phyloP scores from a whole-genome alignment of 2,113 vertebrate genomes.

The Sarotherodon lohbergeri region DNA sequence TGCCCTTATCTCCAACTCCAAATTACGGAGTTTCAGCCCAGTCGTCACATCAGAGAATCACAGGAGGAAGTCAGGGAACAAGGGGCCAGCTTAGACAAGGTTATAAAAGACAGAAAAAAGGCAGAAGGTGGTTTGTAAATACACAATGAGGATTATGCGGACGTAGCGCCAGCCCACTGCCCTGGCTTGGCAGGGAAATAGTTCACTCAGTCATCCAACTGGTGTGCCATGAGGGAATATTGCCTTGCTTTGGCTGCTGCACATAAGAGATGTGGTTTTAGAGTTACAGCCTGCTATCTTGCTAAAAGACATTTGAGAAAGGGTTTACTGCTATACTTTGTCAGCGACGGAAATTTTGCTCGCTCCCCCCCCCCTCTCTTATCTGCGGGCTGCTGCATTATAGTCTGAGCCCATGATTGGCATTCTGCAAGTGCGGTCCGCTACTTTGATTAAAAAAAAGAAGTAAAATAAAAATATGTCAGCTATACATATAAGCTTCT shows the following conservation, averaged over 20 bases:
- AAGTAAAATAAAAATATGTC: not conserved
- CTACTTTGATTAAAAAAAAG: not conserved
- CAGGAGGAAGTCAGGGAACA: not conserved
- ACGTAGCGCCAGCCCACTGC: not conserved
- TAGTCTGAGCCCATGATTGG: not conserved
- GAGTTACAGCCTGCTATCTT: conserved; percentile 23
- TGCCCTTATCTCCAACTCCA: conserved; percentile 54
- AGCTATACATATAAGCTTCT: not conserved
- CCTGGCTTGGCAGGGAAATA: conserved; percentile 14
- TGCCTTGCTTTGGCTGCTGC: conserved; percentile 7
- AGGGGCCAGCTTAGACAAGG: conserved; percentile 23
- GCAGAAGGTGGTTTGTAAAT: not conserved
- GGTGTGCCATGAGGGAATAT: conserved; percentile 18
- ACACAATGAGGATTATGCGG: conserved; percentile 11
- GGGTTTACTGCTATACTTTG: conserved; percentile 13
- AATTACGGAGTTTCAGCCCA: conserved; percentile 36
- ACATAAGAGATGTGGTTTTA: conserved; percentile 26
- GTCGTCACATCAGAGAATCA: conserved; percentile 17
- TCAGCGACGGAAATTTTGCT: not conserved
- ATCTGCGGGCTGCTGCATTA: conserved; percentile 8
- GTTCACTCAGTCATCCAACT: conserved; percentile 28
- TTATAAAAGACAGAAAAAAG: conserved; percentile 21
- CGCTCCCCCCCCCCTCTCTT: not conserved
- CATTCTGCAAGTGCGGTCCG: not conserved
- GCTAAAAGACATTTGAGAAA: conserved; percentile 26